Percentiles rank a stretch among this genome's conserved stretches.
phyloP scores from a whole-genome alignment of 2,797 vertebrate species.

The Sebastes umbrosus region DNA sequence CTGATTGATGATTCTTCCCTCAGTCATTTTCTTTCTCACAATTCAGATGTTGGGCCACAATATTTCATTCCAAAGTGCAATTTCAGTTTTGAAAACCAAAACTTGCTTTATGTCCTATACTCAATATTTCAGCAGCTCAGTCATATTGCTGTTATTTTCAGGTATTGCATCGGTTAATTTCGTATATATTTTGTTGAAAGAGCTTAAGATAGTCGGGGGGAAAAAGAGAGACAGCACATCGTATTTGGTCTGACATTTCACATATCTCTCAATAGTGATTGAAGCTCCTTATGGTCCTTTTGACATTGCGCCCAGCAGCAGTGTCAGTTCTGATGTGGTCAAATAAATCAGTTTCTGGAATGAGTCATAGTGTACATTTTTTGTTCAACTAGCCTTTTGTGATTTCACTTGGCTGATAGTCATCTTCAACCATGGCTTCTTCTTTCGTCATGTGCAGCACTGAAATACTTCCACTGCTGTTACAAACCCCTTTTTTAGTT shows the following conservation, averaged over 20 bases:
- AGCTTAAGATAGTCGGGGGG: not conserved
- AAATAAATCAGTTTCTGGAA: slow-evolving; percentile 35
- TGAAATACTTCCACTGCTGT: slow-evolving; percentile 36
- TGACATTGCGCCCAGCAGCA: not conserved
- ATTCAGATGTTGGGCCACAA: not conserved
- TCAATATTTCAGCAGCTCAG: not conserved
- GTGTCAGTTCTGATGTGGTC: slow-evolving; percentile 1
- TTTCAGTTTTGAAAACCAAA: not conserved
- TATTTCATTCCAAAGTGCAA: not conserved
- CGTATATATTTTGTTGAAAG: not conserved
- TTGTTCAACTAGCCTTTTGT: slow-evolving; percentile 32
- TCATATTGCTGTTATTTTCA: not conserved
- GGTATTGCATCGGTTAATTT: not conserved
- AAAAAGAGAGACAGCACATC: not conserved
- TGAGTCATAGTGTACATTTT: slow-evolving; percentile 14
- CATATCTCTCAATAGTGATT: not conserved
- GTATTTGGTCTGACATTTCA: not conserved
- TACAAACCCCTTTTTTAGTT: slow-evolving; percentile 8
- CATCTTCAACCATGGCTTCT: slow-evolving; percentile 22
- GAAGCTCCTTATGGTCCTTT: not conserved
- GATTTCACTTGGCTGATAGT: slow-evolving; percentile 40
- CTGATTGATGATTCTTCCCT: slow-evolving; percentile 1
- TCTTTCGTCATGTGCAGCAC: slow-evolving; percentile 9
- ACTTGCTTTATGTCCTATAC: not conserved
- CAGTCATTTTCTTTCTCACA: not conserved